A percentile compares a stretch with the other conserved stretches of the same genome.
Evolutionary conservation across 2,797 vertebrate genomes (phyloP).

Genomic region (Hemitrygon akajei): DNA sequence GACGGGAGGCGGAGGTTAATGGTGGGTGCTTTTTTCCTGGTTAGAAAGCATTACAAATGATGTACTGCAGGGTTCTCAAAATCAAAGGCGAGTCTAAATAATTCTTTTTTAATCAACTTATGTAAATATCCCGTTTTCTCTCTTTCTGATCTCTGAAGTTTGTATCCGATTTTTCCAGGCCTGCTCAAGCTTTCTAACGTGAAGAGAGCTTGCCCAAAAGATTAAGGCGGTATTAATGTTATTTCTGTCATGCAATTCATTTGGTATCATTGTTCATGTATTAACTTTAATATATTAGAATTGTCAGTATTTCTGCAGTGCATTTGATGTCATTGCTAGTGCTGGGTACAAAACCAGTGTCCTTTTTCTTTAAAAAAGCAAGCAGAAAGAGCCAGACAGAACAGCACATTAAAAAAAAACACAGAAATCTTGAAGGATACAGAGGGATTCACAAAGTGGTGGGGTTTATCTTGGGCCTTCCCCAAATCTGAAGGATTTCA

Average conservation of each 20-base stretch:
- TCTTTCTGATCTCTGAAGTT: too few relatives aligned
- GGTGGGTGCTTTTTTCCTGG: too few relatives aligned
- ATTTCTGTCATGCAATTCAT: neutral
- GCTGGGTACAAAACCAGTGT: neutral
- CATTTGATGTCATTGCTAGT: neutral
- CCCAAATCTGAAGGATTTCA: neutral
- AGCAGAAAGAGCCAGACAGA: too few relatives aligned
- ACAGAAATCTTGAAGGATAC: neutral
- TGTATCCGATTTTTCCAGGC: neutral
- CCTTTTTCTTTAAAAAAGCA: neutral
- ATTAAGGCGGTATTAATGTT: neutral
- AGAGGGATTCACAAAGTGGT: neutral
- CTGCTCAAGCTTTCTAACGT: neutral
- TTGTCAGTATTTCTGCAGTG: neutral
- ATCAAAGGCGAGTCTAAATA: too few relatives aligned
- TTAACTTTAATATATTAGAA: too few relatives aligned
- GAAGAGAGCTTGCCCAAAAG: neutral
- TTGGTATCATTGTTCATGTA: neutral
- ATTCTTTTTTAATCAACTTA: too few relatives aligned
- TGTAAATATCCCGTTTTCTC: too few relatives aligned
- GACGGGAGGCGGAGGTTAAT: too few relatives aligned
- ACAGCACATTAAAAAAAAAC: neutral
- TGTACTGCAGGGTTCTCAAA: too few relatives aligned
- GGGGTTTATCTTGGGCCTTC: neutral
- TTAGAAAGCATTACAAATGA: too few relatives aligned